phyloP scores from a whole-genome alignment of 2,113 vertebrate genomes.

The Tinamus guttatus region DNA sequence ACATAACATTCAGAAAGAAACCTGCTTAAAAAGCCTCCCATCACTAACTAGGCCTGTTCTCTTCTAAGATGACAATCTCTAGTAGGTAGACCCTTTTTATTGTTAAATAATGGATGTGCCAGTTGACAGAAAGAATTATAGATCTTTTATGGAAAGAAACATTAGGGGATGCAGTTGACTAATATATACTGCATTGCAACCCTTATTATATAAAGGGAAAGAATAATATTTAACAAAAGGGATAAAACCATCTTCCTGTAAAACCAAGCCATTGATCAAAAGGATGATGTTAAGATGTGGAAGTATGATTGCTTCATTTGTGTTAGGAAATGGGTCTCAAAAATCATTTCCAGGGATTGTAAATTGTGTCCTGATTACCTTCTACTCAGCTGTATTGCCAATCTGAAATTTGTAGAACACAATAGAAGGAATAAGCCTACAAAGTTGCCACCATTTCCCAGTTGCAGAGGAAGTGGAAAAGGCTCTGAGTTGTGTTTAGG shows the following conservation, averaged over 20 bases:
- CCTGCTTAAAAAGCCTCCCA: background rate
- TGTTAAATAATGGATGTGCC: background rate
- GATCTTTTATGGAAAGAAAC: background rate
- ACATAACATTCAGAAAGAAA: background rate
- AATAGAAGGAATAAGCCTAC: background rate
- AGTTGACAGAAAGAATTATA: background rate
- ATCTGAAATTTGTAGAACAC: background rate
- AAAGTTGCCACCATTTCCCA: background rate
- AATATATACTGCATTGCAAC: background rate
- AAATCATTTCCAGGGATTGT: background rate
- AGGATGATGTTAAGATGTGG: background rate
- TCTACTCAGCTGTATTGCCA: background rate
- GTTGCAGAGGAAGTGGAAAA: background rate
- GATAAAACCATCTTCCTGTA: background rate
- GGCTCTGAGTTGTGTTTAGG: background rate
- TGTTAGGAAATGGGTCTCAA: background rate
- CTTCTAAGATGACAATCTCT: background rate
- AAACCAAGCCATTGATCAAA: background rate
- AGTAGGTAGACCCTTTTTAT: background rate
- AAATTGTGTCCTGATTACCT: background rate
- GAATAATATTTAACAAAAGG: background rate
- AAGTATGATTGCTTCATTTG: background rate
- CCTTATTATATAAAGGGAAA: background rate
- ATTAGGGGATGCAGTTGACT: background rate
- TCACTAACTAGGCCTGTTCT: too few relatives aligned